Base-by-base conservation (phyloP, 2,113 vertebrate genomes). In the Periophthalmus modestus region DNA sequence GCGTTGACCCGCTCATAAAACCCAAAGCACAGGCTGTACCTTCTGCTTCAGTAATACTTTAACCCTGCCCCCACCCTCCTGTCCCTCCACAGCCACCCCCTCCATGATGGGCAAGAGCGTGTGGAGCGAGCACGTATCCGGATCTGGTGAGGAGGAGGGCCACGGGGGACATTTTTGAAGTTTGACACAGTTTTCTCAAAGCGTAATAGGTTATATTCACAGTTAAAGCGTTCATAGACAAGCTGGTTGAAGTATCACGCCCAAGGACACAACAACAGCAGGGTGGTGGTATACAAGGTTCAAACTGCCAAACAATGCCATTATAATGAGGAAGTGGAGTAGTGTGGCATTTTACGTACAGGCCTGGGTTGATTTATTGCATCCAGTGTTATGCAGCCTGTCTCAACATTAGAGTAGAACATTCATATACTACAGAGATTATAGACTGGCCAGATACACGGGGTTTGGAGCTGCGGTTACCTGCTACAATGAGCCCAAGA, bases 81-180 rank as follows among this genome's bases (percentile, higher is more conserved):
- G 34, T 73, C 10, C 6, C 4, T 79, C 14, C 74, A 33, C 69
- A 94, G 93, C 73, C 7, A 91, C 89, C 59, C 91, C 92, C 39
- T 86, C 89, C 52, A 89, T 89, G 67, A 90, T 90, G 78, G 92
- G 92, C 11, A 92, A 87, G 50, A 94, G 88, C 67, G 82, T 93
- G 54, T 93, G 93, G 92, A 89, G 89, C 73, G 92, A 92, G 33
- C 82, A 85, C 36, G 77, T 76, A 1, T 94, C 92, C 21, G 86
- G 80, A 33, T 92, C 92, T 47, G 93, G 93, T 94, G 80, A 83
- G 90, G 12, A 83, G 90, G 12, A 66, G 24, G 13, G 4, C 47
- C 3, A 5, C 36, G 36, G 15, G 2, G 48, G 50, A 54, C 18
- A 7, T 54, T 54, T 54, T n/a, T 19, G 14, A 50, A 50, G 15